Evolutionary conservation across 1,140 invertebrate genomes (phyloP).

Genomic region (Aphis gossypii): DNA sequence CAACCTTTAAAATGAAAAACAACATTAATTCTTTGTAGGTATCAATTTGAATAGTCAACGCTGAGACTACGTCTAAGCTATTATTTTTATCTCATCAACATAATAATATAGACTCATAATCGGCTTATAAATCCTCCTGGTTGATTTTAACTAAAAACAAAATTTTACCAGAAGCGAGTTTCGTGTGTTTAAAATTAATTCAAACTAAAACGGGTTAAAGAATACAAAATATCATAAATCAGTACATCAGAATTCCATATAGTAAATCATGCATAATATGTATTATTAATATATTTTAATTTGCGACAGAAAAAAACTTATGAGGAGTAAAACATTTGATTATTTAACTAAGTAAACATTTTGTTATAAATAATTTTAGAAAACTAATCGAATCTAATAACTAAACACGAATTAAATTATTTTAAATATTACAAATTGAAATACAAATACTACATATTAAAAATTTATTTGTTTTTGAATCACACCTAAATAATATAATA

Average conservation of each 20-base stretch:
- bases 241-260: neutral
- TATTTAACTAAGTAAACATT: no score
- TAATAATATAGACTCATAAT: neutral
- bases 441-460: no score
- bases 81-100: neutral
- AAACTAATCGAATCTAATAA: no score
- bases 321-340: no score
- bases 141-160: neutral
- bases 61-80: neutral
- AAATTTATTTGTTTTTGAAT: no score
- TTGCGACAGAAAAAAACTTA: no score
- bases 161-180: neutral
- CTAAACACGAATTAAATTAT: no score
- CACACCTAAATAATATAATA: no score
- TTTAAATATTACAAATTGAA: no score
- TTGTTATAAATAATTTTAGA: no score
- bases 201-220: neutral
- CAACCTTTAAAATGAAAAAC: neutral
- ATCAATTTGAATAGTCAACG: neutral
- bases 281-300: no score
- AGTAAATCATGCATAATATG: neutral
- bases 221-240: neutral
- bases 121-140: neutral
- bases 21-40: neutral
- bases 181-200: neutral